These are phyloP conservation scores for Clarias pachynema DNA, from an alignment of 2,797 vertebrate species.

Conservation along the genomic window DNA sequence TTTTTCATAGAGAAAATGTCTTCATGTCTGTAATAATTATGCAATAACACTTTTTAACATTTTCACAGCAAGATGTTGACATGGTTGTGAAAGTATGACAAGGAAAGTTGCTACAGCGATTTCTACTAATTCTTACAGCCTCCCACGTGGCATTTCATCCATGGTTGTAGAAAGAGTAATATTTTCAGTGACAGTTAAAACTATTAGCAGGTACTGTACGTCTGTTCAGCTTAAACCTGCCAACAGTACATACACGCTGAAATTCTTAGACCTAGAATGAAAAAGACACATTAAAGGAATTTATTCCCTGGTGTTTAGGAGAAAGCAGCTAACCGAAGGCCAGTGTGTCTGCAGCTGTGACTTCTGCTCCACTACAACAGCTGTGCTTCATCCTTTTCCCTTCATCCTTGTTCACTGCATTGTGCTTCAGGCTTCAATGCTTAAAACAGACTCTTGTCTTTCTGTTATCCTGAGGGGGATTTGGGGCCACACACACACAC, in stretches of 20 bases:
- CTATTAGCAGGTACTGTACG: neutral
- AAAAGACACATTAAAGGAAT: neutral
- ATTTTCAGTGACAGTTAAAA: neutral
- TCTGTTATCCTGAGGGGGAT: constrained; percentile 42
- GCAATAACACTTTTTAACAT: neutral
- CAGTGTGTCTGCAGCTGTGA: constrained; percentile 35
- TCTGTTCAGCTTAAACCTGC: neutral
- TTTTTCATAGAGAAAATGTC: too few relatives aligned
- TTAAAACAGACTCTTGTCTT: constrained; percentile 55
- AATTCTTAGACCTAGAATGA: neutral
- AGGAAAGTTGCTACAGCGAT: neutral
- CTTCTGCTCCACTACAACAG: constrained; percentile 64
- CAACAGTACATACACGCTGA: neutral
- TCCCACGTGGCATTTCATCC: neutral
- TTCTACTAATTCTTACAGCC: neutral
- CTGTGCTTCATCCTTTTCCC: constrained; percentile 59
- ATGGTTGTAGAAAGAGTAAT: neutral
- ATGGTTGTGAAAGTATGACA: neutral
- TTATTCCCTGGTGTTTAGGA: neutral
- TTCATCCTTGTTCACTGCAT: constrained; percentile 33
- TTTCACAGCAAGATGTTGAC: neutral
- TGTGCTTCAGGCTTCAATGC: constrained; percentile 51
- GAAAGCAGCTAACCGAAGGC: neutral
- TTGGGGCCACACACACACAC: constrained; percentile 37
- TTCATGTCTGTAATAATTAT: neutral